Base-by-base conservation (phyloP, 2,797 vertebrate genomes). In the Onychomys arenicola region DNA sequence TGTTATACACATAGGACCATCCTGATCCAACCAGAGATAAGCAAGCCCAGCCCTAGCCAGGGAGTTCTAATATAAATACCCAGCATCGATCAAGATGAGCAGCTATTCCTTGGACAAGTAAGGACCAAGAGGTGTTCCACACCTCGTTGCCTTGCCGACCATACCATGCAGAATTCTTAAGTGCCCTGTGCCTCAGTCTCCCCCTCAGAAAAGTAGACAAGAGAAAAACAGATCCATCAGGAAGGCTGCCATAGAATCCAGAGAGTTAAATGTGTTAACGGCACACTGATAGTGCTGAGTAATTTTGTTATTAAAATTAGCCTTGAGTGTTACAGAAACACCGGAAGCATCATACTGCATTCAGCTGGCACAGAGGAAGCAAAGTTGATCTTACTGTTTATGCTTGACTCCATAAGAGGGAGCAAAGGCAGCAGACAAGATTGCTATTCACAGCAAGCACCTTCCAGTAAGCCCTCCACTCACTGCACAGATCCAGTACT, bases 11-110 rank as follows among this genome's bases (percentile, higher is more conserved):
- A 16, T n/a, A 63, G 71, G 10, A 61, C 12, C 23, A 78, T 14
- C 37, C 57, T 17, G 17, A 55, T 46, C 32, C 21, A 34, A 29
- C 23, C n/a, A 34, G 46, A 14, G 55, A 96, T 81, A 97, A 97
- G 81, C 83, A 94, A 96, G 80, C 7, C 65, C 76, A 34, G 46
- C 61, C 91, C 43, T 9, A 57, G 85, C 67, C 77, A 84, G 90
- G 34, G 43, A 43, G 86, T 29, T 84, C 69, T 1, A 1, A 93
- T 84, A 95, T 43, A n/a, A 91, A 65, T 55, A 73, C 1, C 6
- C 29, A 37, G 17, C 77, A n/a, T 6, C 86, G 83, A 93, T 59
- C 69, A 83, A 76, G 46, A 46, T 17, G 21, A 71, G 77, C 52
- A 80, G 11, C 40, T 71, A 55, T 52, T 43, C 34, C 67, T 55